Evolutionary conservation across 2,797 vertebrate genomes (phyloP).

Genomic region (Sebastes baramenuke): DNA sequence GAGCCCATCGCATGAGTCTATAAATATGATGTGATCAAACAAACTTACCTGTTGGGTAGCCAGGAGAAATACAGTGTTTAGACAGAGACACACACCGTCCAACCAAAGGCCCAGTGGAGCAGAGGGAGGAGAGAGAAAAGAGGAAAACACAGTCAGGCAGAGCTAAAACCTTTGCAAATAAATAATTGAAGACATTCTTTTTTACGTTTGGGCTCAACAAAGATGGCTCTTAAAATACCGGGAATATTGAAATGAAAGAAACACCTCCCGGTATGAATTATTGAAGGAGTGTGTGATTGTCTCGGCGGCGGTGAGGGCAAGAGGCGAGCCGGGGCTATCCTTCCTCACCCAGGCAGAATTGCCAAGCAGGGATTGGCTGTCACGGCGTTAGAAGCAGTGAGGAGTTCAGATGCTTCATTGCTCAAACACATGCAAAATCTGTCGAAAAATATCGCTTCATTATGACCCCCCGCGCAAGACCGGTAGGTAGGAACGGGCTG

Average conservation of each 20-base stretch:
- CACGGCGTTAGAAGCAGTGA: neutral
- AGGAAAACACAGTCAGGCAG: constrained; percentile 41
- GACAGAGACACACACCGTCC: constrained; percentile 17
- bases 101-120: constrained; percentile 34
- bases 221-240: constrained; percentile 54
- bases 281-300: constrained; percentile 55
- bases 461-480: constrained; percentile 29
- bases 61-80: constrained; percentile 37
- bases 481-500: neutral
- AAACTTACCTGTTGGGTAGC: constrained; percentile 71
- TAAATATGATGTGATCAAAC: constrained; percentile 59
- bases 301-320: neutral
- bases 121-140: neutral
- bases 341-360: neutral
- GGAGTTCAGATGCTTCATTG: constrained; percentile 36
- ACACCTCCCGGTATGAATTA: constrained; percentile 62
- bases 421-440: constrained; percentile 44
- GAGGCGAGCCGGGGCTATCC: constrained; percentile 3
- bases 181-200: constrained; percentile 69
- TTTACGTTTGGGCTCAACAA: constrained; percentile 25
- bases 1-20: constrained; percentile 20
- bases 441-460: constrained; percentile 53
- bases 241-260: constrained; percentile 66
- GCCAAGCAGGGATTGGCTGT: neutral
- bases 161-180: constrained; percentile 46